These are phyloP conservation scores for Eristalis pertinax DNA, from an alignment of 2,888 invertebrate species.

Conservation along the genomic window DNA sequence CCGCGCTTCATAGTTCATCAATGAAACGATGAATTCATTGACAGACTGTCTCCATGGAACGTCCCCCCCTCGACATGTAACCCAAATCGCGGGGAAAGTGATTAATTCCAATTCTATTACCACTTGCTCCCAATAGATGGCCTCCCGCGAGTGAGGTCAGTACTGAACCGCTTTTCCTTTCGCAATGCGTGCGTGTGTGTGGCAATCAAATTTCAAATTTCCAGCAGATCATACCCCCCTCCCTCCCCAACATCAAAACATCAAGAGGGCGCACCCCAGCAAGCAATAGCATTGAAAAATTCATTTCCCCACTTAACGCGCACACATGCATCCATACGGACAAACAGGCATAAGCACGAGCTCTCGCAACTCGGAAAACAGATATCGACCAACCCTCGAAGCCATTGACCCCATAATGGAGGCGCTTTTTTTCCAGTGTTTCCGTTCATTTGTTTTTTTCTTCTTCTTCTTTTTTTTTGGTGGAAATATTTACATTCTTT, in stretches of 20 bases:
- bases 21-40: too few species aligned
- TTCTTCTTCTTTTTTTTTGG: background rate
- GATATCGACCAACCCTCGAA: conserved; percentile 59
- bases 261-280: too few species aligned
- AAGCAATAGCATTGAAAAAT: conserved; percentile 39
- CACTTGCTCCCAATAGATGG: background rate
- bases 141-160: background rate
- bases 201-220: conserved; percentile 21
- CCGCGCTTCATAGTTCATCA: too few species aligned
- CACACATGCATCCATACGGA: background rate
- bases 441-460: conserved; percentile 3
- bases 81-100: background rate
- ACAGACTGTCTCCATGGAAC: too few species aligned
- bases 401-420: conserved; percentile 69
- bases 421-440: conserved; percentile 17
- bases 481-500: conserved; percentile 48
- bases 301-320: conserved; percentile 3
- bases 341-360: background rate
- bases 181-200: background rate
- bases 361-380: background rate
- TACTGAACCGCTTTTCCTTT: background rate
- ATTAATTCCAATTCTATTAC: background rate
- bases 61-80: background rate
- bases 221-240: background rate
- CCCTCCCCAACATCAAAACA: too few species aligned